Evolutionary conservation across 2,888 invertebrate species (phyloP).

Genomic region (Temnothorax unifasciatus): DNA sequence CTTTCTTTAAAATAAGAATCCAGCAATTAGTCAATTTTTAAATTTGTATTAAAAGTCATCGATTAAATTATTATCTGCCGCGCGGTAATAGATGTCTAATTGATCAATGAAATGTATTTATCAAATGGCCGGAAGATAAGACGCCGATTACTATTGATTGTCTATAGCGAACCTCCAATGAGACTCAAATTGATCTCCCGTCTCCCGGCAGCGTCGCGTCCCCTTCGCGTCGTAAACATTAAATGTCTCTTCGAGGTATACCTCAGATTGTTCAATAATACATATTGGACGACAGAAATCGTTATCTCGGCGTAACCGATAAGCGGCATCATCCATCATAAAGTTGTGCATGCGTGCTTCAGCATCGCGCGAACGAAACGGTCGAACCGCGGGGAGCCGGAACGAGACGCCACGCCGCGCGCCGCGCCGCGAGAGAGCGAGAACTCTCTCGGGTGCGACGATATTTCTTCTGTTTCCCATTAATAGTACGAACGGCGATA

Average conservation of each 20-base stretch:
- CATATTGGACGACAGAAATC: slow-evolving; percentile 47
- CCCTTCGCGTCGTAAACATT: slow-evolving; percentile 17
- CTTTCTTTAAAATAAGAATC: neutral
- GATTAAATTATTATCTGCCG: slow-evolving; percentile 4
- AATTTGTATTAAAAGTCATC: neutral
- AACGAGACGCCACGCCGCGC: neutral
- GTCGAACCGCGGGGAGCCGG: slow-evolving; percentile 39
- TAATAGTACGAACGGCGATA: slow-evolving; percentile 57
- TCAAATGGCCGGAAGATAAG: neutral
- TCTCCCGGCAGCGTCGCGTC: neutral
- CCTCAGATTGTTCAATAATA: slow-evolving; percentile 50
- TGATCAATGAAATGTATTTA: neutral
- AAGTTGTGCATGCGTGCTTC: slow-evolving; percentile 38
- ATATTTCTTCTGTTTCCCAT: slow-evolving; percentile 52
- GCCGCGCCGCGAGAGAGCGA: slow-evolving; percentile 14
- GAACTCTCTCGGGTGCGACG: neutral
- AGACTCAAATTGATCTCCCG: slow-evolving; percentile 19
- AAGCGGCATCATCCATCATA: slow-evolving; percentile 44
- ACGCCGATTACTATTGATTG: slow-evolving; percentile 10
- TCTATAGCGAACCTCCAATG: neutral
- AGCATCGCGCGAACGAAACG: slow-evolving; percentile 4
- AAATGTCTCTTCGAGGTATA: slow-evolving; percentile 22
- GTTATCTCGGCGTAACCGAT: slow-evolving; percentile 46
- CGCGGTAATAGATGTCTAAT: neutral
- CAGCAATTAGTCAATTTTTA: neutral